Conservation (phyloP, 1,140 invertebrate species). For the Campoletis sonorensis region DNA sequence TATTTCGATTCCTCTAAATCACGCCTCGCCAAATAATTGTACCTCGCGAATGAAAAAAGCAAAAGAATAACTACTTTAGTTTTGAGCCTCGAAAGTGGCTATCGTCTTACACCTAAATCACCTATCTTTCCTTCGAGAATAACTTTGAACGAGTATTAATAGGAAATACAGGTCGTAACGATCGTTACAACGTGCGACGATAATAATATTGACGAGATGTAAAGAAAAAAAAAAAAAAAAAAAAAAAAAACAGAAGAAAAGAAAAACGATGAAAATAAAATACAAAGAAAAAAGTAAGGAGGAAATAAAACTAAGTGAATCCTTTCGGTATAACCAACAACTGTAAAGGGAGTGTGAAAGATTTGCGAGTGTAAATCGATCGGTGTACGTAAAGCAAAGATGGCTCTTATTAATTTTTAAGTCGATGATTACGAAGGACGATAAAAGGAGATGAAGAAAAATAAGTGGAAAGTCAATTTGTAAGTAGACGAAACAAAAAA, state of each 20-base stretch:
- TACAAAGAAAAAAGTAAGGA: no score
- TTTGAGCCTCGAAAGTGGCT: background rate
- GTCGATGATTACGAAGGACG: constrained; percentile 25
- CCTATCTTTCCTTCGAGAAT: constrained; percentile 3
- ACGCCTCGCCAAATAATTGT: background rate
- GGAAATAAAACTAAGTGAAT: no score
- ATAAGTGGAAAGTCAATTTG: constrained; percentile 56
- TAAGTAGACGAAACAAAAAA: constrained; percentile 46
- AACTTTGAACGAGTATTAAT: constrained; percentile 14
- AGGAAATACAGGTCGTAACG: constrained; percentile 13
- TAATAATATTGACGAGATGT: constrained; percentile 10
- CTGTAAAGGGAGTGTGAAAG: background rate
- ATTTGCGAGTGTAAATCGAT: constrained; percentile 6
- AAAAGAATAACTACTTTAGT: background rate
- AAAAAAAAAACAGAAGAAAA: no score
- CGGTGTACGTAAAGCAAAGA: constrained; percentile 9
- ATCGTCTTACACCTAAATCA: background rate
- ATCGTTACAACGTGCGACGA: constrained; percentile 18
- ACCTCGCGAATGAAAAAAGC: background rate
- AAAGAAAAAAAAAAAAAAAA: background rate
- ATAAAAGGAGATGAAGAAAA: constrained; percentile 5
- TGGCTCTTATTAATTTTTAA: constrained; percentile 19
- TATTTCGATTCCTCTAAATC: no score
- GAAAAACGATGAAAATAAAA: background rate
- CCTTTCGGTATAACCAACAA: no score